Evolutionary conservation across 2,797 vertebrate genomes (phyloP).

Genomic region (Phrynocephalus guinanensis): DNA sequence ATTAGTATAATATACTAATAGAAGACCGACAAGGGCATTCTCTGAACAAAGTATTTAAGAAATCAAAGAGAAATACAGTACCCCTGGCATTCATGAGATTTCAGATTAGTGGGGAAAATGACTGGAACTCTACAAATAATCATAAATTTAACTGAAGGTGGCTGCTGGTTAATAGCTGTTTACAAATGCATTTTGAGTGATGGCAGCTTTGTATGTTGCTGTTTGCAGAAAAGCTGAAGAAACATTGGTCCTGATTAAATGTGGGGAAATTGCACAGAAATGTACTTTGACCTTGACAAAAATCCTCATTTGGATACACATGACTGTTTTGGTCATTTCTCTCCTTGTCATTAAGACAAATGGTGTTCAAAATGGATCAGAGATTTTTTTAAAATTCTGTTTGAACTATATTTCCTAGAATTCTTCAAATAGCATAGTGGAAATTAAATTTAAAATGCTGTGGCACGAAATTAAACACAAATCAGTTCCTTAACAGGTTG

Average conservation of each 20-base stretch:
- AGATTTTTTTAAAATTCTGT: not conserved
- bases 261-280: not conserved
- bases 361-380: not conserved
- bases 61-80: not conserved
- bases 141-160: not conserved
- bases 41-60: not conserved
- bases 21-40: conserved; percentile 21
- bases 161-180: conserved; percentile 9
- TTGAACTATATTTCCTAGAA: not conserved
- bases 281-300: not conserved
- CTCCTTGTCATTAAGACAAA: not conserved
- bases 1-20: conserved; percentile 20
- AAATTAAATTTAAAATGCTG: not conserved
- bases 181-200: not conserved
- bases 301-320: no score
- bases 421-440: not conserved
- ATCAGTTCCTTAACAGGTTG: no score
- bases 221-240: not conserved
- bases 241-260: not conserved
- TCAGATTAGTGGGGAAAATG: no score
- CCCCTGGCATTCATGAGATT: not conserved
- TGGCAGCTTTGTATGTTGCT: not conserved
- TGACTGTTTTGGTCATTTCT: not conserved
- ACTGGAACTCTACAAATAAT: not conserved
- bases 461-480: not conserved